Conservation (phyloP, 2,113 vertebrate genomes). For the Rhinichthys klamathensis region DNA sequence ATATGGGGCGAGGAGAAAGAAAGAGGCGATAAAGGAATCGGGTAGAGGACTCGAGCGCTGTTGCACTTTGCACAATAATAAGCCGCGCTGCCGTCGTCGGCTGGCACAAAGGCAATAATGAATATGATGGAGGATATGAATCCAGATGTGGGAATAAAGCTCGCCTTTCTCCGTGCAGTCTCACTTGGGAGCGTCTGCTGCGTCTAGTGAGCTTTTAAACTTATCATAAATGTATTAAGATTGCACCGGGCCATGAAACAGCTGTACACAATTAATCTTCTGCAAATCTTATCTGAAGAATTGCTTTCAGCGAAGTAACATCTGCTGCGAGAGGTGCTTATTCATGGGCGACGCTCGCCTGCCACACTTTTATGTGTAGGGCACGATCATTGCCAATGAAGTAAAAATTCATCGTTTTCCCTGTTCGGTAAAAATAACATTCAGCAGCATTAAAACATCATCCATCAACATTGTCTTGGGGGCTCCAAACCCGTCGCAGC, state of each 20-base stretch:
- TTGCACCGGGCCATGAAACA: conserved; percentile 99
- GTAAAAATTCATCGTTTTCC: conserved; percentile 99
- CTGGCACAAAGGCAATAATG: conserved; percentile 87
- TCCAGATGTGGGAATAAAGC: conserved; percentile 97
- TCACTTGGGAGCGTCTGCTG: conserved; percentile 85
- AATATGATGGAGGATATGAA: conserved; percentile 91
- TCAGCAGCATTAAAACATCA: conserved; percentile 99
- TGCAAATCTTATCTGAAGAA: conserved; percentile 97
- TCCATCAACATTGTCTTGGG: conserved; percentile 96
- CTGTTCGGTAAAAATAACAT: conserved; percentile 99
- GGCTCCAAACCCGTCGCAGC: conserved; percentile 81
- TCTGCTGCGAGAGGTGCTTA: conserved; percentile 94
- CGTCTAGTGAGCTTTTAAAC: conserved; percentile 96
- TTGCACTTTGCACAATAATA: conserved; percentile 78
- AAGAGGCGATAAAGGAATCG: conserved; percentile 52
- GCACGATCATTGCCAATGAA: conserved; percentile 96
- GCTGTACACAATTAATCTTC: conserved; percentile 99
- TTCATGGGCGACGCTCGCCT: conserved; percentile 88
- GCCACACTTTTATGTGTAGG: conserved; percentile 89
- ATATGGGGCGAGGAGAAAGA: conserved; percentile 40
- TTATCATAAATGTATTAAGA: conserved; percentile 99
- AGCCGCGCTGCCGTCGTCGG: conserved; percentile 75
- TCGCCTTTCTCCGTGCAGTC: conserved; percentile 68
- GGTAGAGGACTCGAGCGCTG: conserved; percentile 55
- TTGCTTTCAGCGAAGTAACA: conserved; percentile 95